phyloP scores from a whole-genome alignment of 1,140 invertebrate genomes.

The Hydropsyche tenuis region DNA sequence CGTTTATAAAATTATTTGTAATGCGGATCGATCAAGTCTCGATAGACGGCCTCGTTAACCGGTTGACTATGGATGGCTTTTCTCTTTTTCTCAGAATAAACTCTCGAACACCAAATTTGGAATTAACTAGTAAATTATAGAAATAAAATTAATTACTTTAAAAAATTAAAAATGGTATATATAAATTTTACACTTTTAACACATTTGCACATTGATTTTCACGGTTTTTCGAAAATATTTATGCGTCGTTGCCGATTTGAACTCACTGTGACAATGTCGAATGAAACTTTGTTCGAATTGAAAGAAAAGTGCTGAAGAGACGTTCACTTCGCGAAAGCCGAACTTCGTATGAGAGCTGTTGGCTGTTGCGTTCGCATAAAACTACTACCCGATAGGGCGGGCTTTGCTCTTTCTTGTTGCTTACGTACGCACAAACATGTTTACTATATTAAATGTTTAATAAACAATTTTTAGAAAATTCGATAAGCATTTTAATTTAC shows the following conservation, averaged over 20 bases:
- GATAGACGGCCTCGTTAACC: conserved; percentile 6
- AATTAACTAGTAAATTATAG: background rate
- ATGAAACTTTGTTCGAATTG: background rate
- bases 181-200: too few species aligned
- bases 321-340: conserved; percentile 41
- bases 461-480: too few species aligned
- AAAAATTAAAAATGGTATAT: too few species aligned
- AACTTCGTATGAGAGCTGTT: conserved; percentile 45
- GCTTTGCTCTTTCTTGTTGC: conserved; percentile 13
- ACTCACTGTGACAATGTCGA: too few species aligned
- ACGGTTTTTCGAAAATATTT: too few species aligned
- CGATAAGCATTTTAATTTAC: too few species aligned
- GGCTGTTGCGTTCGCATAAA: conserved; percentile 41
- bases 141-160: background rate
- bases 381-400: conserved; percentile 22
- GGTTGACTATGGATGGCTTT: conserved; percentile 13
- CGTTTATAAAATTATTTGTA: background rate
- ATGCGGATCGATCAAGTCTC: background rate
- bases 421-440: too few species aligned
- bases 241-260: background rate
- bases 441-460: too few species aligned
- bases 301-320: conserved; percentile 9
- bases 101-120: conserved; percentile 12
- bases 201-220: too few species aligned
- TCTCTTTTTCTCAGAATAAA: conserved; percentile 10